A percentile compares a stretch with the other conserved stretches of the same genome.
Evolutionary conservation across 35 echinoderm and acorn worm species (phyloP).

Genomic region (Chiridota heheva): DNA sequence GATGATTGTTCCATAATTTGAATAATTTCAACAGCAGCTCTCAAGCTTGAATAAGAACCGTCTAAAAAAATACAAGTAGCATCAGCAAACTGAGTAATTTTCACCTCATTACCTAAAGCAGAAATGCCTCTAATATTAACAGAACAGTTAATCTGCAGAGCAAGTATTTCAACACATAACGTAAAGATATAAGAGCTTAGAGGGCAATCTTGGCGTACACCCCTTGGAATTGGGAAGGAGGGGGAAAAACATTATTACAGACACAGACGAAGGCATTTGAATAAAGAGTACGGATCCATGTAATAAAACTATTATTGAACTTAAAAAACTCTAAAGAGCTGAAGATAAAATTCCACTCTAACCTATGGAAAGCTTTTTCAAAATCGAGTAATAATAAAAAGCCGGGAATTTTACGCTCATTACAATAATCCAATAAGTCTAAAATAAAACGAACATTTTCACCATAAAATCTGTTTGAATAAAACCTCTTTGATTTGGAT

Average conservation of each 20-base stretch:
- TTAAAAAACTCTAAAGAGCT: background rate
- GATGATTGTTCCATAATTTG: background rate
- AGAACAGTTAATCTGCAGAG: background rate
- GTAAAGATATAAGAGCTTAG: background rate
- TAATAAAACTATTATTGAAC: background rate
- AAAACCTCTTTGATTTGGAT: conserved; percentile 18
- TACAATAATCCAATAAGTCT: too few species aligned
- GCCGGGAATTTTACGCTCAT: conserved; percentile 11
- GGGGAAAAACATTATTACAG: background rate
- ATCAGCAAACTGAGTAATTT: too few species aligned
- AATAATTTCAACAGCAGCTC: too few species aligned
- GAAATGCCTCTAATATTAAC: too few species aligned
- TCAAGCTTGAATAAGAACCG: too few species aligned
- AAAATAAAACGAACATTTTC: too few species aligned
- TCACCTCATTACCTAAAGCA: too few species aligned
- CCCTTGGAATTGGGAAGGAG: background rate
- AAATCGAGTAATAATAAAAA: background rate
- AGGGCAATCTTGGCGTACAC: too few species aligned
- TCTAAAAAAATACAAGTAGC: too few species aligned
- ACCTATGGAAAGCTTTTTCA: conserved; percentile 14
- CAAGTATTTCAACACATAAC: background rate
- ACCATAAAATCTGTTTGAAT: too few species aligned
- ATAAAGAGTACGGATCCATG: background rate
- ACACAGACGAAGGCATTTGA: too few species aligned
- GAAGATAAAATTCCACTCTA: background rate